phyloP scores from a whole-genome alignment of 2,113 vertebrate genomes.

The Indri indri region DNA sequence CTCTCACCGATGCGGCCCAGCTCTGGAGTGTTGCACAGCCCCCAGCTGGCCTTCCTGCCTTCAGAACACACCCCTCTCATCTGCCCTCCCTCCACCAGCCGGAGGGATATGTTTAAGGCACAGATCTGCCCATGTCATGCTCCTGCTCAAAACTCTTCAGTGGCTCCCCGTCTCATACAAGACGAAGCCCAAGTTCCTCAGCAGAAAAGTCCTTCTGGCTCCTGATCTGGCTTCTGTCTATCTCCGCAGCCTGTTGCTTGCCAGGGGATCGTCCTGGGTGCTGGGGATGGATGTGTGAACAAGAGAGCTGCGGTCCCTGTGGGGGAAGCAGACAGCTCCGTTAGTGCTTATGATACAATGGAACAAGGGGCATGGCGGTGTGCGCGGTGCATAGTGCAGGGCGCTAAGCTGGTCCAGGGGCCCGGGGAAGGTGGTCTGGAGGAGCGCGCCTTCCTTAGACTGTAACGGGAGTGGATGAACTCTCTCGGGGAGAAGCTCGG shows the following conservation, averaged over 20 bases:
- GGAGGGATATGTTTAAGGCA: background rate
- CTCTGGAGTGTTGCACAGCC: no score
- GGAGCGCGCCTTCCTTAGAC: background rate
- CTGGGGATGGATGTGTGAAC: background rate
- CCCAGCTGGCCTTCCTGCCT: background rate
- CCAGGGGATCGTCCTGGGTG: background rate
- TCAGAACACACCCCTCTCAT: background rate
- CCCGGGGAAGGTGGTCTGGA: background rate
- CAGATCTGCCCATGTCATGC: background rate
- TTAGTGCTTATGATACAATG: background rate
- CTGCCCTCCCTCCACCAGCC: background rate
- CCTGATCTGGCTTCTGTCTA: background rate
- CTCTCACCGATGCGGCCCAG: background rate
- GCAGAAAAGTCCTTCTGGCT: background rate
- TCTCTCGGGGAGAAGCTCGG: background rate
- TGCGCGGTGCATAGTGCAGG: background rate
- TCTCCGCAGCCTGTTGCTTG: accelerated
- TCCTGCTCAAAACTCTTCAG: background rate
- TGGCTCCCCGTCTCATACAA: background rate
- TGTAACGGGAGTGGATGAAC: background rate
- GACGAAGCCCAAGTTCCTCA: background rate
- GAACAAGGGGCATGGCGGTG: background rate
- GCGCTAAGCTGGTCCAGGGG: background rate
- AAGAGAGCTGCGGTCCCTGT: background rate
- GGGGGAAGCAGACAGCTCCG: background rate